Base-by-base conservation (phyloP, 2,797 vertebrate species). In the Gadopsis marmoratus region DNA sequence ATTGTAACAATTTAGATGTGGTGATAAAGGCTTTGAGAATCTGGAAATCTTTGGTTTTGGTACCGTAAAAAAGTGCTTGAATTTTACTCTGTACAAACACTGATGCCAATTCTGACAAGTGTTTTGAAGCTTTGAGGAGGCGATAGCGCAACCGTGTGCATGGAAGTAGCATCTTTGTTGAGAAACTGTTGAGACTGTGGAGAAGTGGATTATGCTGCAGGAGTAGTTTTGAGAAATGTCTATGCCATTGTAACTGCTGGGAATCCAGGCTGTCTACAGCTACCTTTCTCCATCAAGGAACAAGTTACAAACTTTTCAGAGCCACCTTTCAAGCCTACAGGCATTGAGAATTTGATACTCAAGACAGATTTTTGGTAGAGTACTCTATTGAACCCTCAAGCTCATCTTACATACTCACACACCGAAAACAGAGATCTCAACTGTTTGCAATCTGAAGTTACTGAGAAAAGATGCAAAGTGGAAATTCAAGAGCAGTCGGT, bases 401-500 rank as follows among this genome's bases (percentile, higher is more conserved):
- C 59, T 47, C 17, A 55, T 35, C 53, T 53, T 39, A 60, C 31
- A 76, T 9, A 19, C 35, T 7, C 35, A 35, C 5, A 33, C 5
- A 33, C 5, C 5, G 1, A 73, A 68, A 58, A 50, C 16, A 45
- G 9, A 60, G 16, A 0, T 21, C 16, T 47, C n/a, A 33, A 14
- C 35, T 26, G 21, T 74, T 45, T 56, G 21, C 5, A 67, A 31
- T 61, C 14, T 48, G 21, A 78, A 56, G n/a, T 33, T 11, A 45
- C 47, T 71, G 12, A 64, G 39, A 55, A 16, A 63, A 48, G 58
- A 64, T 7, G n/a, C 61, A 74, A 39, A 55, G 69, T 60, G 53
- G 45, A 82, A 81, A 77, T 43, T 85, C 41, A 71, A 71, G 33
- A 14, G 62, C 73, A 55, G 43, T 39, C 51, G 6, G 41, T 23